Evolutionary conservation across 2,888 invertebrate species (phyloP), one percentile per base, ranked within the genome.

Genomic region (Halictus quadricinctus): DNA sequence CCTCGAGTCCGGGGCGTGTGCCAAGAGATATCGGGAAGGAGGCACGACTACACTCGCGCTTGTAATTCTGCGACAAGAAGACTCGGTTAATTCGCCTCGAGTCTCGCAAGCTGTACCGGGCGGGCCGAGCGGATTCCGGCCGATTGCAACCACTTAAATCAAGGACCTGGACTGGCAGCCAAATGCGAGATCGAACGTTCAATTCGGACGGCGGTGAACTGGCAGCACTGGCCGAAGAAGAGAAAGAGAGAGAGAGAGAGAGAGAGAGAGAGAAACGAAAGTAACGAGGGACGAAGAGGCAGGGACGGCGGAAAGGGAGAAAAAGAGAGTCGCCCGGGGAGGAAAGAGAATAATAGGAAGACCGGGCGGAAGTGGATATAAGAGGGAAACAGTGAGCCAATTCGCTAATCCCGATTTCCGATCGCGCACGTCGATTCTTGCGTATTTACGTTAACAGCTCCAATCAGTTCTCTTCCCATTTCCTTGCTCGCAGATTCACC

Each of bases 401-500:
- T 91, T 92, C 90, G 82, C 91, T 93, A 93, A 93, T 92, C 92
- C 92, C 86, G 88, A 92, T 92, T 92, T 91, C 89, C 92, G 91
- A 93, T 93, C 91, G 90, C 88, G 86, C 88, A 87, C 85, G 80
- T 88, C 89, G 87, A 81, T 89, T 88, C 88, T 64, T 66, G 85
- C 84, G 88, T 92, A 93, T 92, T 93, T 92, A 91, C 91, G 91
- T 92, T 92, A 92, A 93, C 91, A 91, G 91, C 88, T 88, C 89
- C 91, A 91, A 92, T 93, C 92, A 91, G 91, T 93, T 93, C 91
- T 90, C 90, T 90, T 89, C 88, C 90, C 90, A 91, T 93, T 93
- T 91, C 89, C 89, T 90, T 88, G 84, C 77, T 89, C 81, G 87
- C 78, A 81, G 81, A 89, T 79, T 80, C 77, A 64, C 75, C 64